Base-by-base conservation (phyloP, 2,113 vertebrate species). In the Dunckerocampus dactyliophorus region DNA sequence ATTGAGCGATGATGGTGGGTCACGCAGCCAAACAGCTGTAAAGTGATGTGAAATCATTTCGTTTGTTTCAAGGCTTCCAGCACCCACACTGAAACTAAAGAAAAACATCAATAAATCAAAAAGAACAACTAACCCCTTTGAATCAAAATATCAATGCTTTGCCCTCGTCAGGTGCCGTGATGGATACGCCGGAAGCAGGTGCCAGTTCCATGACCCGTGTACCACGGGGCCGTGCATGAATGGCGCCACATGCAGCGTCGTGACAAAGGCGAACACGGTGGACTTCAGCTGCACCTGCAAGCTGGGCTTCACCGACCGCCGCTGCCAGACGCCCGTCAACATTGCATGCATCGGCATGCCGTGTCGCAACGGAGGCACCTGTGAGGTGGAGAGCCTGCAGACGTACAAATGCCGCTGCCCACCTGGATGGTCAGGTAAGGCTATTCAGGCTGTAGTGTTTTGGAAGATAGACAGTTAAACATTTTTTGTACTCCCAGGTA, bases 371-470 rank as follows among this genome's bases (percentile, higher is more conserved):
- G 96, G 95, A 2, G 96, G 93, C n/a, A 92, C 88, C 59, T 98
- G 96, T 0, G 92, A 93, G 22, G 90, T 91, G 8, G 80, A 94
- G n/a, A 89, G 75, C 0, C 88, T 93, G 59, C 72, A 81, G 0
- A 88, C 89, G 3, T 95, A 89, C 88, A 94, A 90, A 78, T 99
- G 96, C 74, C 92, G 86, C 62, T 98, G 96, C 65, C 92, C 93
- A 0, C 96, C 95, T 0, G 95, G 96, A 21, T 98, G 95, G 95
- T 93, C 94, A 91, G 96, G 96, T 99, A 85, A 87, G 11, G 8
- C 39, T 43, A 14, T 43, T 43, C 39, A 43, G 39, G 11, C 39
- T 43, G 12, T 14, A 13, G 7, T 47, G 46, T 4, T 52, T 28
- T 53, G 24, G 31, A 24, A 2, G 51, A 28, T 31, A 34, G 21